Base-by-base conservation (phyloP, 2,113 vertebrate genomes). In the Hippocampus guttulatus region DNA sequence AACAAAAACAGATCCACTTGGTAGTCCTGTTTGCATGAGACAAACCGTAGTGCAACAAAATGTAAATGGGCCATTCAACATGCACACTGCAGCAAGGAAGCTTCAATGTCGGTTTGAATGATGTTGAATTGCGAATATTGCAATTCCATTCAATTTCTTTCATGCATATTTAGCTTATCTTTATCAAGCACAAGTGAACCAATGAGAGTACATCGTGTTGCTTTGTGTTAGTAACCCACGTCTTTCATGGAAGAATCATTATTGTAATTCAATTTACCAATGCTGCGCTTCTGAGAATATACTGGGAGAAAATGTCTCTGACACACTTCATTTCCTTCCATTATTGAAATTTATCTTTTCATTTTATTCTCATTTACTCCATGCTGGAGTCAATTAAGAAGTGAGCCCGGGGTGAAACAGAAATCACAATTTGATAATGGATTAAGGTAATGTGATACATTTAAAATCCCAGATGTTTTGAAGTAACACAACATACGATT, bases 281-380 rank as follows among this genome's bases (percentile, higher is more conserved):
- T 40, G 75, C 67, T 55, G 70, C 64, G 71, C 81, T 76, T 84
- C 75, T 66, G 54, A 54, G 65, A 85, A 84, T 85, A 83, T 81
- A 85, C 74, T 71, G 52, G 41, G 68, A 79, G 77, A 76, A 88
- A 65, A 85, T 85, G 80, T 86, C 66, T 87, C 67, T 87, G 85
- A 87, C 89, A 91, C 87, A 80, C 85, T 87, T 82, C 87, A 89
- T 91, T 88, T 88, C 83, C 81, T 78, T 86, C 85, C 85, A 91
- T 91, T 91, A 88, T 78, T 75, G 87, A 84, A 52, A 88, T 90
- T 87, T 83, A 86, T 91, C 85, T 89, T 87, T 90, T 89, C 81
- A 88, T 89, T 91, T 87, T 90, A 81, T 87, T 85, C 88, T 87
- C 88, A 88, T 89, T 88, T 85, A 85, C 85, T 84, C 84, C 88